Base-by-base conservation (phyloP, 2,113 vertebrate genomes). In the Chlamydotis undulata region DNA sequence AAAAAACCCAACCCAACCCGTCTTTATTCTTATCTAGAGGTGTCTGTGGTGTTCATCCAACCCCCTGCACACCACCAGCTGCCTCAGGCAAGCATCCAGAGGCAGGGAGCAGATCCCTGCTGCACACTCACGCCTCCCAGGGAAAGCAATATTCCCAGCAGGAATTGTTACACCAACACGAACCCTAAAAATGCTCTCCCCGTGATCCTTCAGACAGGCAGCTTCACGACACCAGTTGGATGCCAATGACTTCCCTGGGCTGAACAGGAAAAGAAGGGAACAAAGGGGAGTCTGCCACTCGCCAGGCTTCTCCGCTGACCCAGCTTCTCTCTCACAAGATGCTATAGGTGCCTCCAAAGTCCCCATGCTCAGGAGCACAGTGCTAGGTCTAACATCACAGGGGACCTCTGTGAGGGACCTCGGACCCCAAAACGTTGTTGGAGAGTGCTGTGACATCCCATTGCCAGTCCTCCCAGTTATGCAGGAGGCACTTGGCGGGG, bases 221-320 rank as follows among this genome's bases (percentile, higher is more conserved):
- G 50, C 67, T 96, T 73, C 63, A 41, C 55, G 80, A 2, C 24
- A 83, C 19, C 45, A 77, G 4, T 47, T 55, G 68, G 31, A 52
- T 83, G 35, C 61, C 67, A 75, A 13, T 8, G 22, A 47, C 17
- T 82, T 82, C 63, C 25, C 24, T 0, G 0, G 70, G 26, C 52
- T 80, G 70, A 53, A 53, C 63, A 91, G 89, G n/a, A 86, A 86
- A 50, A 94, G 23, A 26, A 55, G 49, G 71, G 87, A 91, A 76
- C 63, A 83, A 56, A 64, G 19, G 53, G 22, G 33, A 68, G 45
- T 31, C 65, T 67, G 83, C 52, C 2, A 7, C 56, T 78, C 1
- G 0, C 47, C 5, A 1, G 41, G 71, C 68, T 76, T 41, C 53
- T 59, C 67, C 59, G 67, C 49, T 83, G 63, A 47, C 43, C 33